Evolutionary conservation across 2,888 invertebrate species (phyloP).

Genomic region (Synergus laeviventris): DNA sequence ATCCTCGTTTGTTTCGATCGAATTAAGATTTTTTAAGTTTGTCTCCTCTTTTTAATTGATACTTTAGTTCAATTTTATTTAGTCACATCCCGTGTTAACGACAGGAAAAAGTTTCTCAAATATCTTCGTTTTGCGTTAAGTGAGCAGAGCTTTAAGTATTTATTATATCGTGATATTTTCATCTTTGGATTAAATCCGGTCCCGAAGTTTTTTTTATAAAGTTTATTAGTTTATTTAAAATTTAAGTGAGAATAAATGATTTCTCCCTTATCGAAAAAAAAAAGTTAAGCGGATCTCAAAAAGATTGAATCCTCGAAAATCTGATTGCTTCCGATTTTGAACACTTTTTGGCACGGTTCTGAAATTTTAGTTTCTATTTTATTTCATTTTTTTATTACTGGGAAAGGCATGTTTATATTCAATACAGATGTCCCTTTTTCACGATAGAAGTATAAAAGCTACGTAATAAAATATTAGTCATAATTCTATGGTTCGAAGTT

Average conservation of each 20-base stretch:
- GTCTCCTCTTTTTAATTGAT: not conserved
- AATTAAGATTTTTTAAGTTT: not conserved
- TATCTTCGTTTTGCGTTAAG: slow-evolving; percentile 1
- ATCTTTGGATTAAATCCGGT: not conserved
- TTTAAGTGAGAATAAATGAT: no score
- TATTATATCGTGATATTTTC: slow-evolving; percentile 21
- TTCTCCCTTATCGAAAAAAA: no score
- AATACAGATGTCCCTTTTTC: not conserved
- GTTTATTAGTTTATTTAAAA: not conserved
- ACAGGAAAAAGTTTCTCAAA: not conserved
- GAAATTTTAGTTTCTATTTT: not conserved
- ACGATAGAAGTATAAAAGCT: not conserved
- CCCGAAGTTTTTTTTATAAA: not conserved
- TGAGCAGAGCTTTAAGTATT: slow-evolving; percentile 23
- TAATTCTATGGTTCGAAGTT: not conserved
- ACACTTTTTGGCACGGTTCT: no score
- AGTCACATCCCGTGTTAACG: not conserved
- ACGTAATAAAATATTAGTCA: slow-evolving; percentile 13
- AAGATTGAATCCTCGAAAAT: not conserved
- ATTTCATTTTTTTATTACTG: not conserved
- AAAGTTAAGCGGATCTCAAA: not conserved
- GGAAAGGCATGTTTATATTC: not conserved
- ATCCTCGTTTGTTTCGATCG: not conserved
- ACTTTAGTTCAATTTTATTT: not conserved
- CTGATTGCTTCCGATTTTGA: slow-evolving; percentile 10